These are phyloP conservation scores for Ceyx margarethae DNA, from an alignment of 2,113 vertebrate species.

Conservation along the genomic window DNA sequence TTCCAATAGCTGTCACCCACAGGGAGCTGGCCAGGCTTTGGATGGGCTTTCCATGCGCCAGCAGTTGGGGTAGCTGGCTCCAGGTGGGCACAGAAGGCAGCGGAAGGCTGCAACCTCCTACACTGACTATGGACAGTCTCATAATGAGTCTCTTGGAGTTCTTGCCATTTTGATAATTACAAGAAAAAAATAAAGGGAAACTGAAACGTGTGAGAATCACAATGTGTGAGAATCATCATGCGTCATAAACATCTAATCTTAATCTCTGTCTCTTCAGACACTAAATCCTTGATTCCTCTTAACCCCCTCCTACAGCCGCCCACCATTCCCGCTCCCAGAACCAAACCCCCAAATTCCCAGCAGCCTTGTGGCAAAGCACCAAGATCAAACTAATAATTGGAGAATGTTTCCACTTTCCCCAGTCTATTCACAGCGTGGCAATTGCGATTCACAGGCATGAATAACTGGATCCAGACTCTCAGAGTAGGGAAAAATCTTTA, in stretches of 20 bases:
- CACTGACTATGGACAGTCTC: not conserved
- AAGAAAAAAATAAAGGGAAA: not conserved
- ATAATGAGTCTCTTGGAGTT: not conserved
- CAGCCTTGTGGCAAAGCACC: conserved; percentile 17
- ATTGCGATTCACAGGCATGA: not conserved
- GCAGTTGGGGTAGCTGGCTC: not conserved
- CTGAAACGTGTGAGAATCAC: not conserved
- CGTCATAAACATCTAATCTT: not conserved
- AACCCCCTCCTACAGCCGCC: not conserved
- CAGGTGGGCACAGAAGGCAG: not conserved
- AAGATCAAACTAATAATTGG: conserved; percentile 34
- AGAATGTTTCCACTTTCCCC: conserved; percentile 26
- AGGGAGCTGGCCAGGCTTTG: not conserved
- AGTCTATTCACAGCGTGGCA: not conserved
- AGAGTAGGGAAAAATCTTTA: not conserved
- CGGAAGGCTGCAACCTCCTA: too few relatives aligned
- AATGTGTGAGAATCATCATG: not conserved
- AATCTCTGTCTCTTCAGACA: not conserved
- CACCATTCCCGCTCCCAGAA: not conserved
- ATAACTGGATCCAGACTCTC: not conserved
- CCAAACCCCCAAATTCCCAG: conserved; percentile 2
- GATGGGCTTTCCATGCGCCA: not conserved
- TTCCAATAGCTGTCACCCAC: not conserved
- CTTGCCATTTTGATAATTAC: not conserved
- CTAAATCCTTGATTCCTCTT: not conserved